Base-by-base conservation (phyloP, 2,888 invertebrate genomes). In the Flabesymbios commensalis region DNA sequence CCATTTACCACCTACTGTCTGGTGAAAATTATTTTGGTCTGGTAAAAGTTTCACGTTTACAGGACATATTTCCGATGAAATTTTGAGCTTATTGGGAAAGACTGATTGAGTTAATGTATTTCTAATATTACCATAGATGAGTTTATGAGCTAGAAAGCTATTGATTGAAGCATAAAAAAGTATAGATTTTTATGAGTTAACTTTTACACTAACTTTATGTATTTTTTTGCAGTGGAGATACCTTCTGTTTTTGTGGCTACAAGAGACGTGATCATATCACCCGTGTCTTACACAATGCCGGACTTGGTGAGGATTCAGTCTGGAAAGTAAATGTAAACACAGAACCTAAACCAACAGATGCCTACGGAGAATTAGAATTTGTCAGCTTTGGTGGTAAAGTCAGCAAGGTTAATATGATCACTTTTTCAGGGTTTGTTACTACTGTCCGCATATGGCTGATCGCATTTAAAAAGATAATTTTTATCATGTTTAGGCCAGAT, bases 281-380 rank as follows among this genome's bases (percentile, higher is more conserved):
- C n/a, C 14, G 22, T 7, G 45, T 24, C 7, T 19, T 10, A 14
- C 7, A 22, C 7, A 45, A 45, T 24, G 7, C 10, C 45, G 45
- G 22, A 14, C 45, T 24, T 7, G 45, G n/a, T 24, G 24, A 10
- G 17, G 7, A 32, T 19, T 7, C 3, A 28, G 24, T 63, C 29
- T 79, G 79, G 79, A 64, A 69, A 2, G 68, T 66, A 33, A 56
- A 66, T 7, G 58, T 48, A 1, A 68, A 78, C 63, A 75, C 78
- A 0, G 62, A 51, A 3, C 53, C 62, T 3, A 26, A 58, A 19
- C 72, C 72, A 29, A 79, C 80, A 5, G 73, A 81, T 59, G 77
- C 80, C 2, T 82, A 77, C 63, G 81, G 81, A 28, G 80, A 82
- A 54, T 71, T 82, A 28, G 81, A 81, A 62, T 81, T 81, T 69